A percentile compares a stretch with the other conserved stretches of the same genome.
phyloP scores from a whole-genome alignment of 2,888 invertebrate species.

The Falcaria lacertinaria region DNA sequence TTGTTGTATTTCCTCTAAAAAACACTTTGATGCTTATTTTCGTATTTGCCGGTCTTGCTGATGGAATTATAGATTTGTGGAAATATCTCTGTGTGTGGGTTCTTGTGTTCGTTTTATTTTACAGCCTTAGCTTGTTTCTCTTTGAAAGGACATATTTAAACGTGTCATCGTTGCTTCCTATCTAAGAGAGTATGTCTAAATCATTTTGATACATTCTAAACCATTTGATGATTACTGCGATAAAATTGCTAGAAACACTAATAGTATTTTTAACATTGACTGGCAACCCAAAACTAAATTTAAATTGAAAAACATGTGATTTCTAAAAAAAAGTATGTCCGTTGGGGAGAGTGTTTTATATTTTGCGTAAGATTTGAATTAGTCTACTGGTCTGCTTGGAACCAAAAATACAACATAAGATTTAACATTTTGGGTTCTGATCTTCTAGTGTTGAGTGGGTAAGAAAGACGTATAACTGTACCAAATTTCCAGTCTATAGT shows the following conservation, averaged over 20 bases:
- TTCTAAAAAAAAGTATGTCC: no score
- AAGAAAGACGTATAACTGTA: no score
- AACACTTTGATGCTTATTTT: conserved; percentile 78
- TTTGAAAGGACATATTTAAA: conserved; percentile 70
- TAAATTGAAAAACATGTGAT: no score
- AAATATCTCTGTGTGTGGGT: conserved; percentile 67
- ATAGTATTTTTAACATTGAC: no score
- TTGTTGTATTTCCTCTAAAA: conserved; percentile 72
- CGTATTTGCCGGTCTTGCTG: conserved; percentile 68
- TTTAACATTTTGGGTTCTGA: no score
- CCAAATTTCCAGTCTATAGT: no score
- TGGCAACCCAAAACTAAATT: no score
- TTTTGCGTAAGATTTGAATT: no score
- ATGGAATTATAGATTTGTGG: conserved; percentile 76
- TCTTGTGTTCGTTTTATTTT: conserved; percentile 57
- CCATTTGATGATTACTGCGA: conserved; percentile 39
- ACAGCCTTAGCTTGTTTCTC: conserved; percentile 52
- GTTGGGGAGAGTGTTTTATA: no score
- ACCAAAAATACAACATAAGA: no score
- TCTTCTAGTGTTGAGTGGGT: no score
- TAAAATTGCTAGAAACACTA: conserved; percentile 29
- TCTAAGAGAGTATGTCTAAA: conserved; percentile 52
- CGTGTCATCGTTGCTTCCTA: conserved; percentile 73
- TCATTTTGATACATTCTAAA: conserved; percentile 55
- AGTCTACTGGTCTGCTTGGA: no score